Evolutionary conservation across 2,888 invertebrate species (phyloP).

Genomic region (Mantis religiosa): DNA sequence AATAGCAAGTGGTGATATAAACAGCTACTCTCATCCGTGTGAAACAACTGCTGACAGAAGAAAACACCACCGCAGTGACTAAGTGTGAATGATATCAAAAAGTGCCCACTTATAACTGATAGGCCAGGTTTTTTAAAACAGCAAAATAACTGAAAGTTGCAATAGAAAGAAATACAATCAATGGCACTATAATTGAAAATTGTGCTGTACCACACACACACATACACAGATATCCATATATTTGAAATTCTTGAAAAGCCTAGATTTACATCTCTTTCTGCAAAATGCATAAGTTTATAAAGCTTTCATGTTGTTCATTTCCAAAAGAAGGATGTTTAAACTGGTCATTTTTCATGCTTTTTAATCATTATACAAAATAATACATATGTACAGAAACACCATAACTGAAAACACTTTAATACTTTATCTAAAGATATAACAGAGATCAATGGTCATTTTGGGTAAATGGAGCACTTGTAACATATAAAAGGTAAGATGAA

Average conservation of each 20-base stretch:
- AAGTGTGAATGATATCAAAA: background rate
- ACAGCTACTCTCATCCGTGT: background rate
- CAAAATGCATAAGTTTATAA: background rate
- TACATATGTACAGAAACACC: too few species aligned
- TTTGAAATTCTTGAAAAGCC: background rate
- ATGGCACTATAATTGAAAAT: background rate
- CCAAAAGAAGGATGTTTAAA: background rate
- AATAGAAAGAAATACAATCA: background rate
- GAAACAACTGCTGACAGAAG: too few species aligned
- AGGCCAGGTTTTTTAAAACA: background rate
- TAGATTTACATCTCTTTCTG: background rate
- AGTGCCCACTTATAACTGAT: background rate
- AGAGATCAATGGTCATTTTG: too few species aligned
- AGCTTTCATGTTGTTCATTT: background rate
- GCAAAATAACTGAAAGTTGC: background rate
- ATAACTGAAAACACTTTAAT: too few species aligned
- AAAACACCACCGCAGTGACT: background rate
- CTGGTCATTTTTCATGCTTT: background rate
- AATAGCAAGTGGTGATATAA: constrained; percentile 18
- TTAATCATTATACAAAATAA: background rate
- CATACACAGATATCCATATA: background rate
- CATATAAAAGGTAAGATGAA: too few species aligned
- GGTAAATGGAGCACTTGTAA: too few species aligned
- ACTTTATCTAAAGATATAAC: too few species aligned
- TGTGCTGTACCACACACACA: background rate